Base-by-base conservation (phyloP, 2,797 vertebrate species). In the Neostethus bicornis region DNA sequence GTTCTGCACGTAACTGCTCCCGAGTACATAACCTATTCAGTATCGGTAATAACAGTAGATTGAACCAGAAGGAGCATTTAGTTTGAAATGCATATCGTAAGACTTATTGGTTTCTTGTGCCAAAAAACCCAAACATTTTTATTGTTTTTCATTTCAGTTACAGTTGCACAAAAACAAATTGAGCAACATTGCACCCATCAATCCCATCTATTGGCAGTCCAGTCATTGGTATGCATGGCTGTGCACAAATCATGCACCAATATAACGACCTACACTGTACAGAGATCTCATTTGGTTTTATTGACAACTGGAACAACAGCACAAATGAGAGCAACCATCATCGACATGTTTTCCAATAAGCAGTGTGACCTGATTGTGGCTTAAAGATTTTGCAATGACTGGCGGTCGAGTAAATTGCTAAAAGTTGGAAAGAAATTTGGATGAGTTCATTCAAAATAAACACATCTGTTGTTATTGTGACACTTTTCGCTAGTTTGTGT, bases 281-380 rank as follows among this genome's bases (percentile, higher is more conserved):
- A 56, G 51, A 75, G 56, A 70, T 65, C 44, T 58, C 9, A 4
- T 77, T 56, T 38, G 45, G 51, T 55, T 51, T 43, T 48, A 72
- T 69, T 60, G 70, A 59, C 58, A 43, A 77, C 82, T 75, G 44
- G 71, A 78, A 9, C 45, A n/a, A 10, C 21, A 10, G 71, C 66
- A 63, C 54, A 48, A 44, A 49, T 9, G 3, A 65, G 42, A 52
- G 61, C 44, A 45, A 44, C 51, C 1, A 4, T 44, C 67, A 76
- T 76, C 2, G 54, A 77, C 71, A 34, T 38, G 66, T 50, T 53
- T 53, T 31, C 64, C 56, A 44, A 53, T 21, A 37, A 59, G 53
- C 13, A 65, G 39, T 59, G 44, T 48, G 66, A 74, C 51, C 41
- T 29, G 64, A 23, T 59, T 65, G 16, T 41, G 23, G 23, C 55